Evolutionary conservation across 2,888 invertebrate species (phyloP), one percentile per base, ranked within the genome.

Genomic region (Cryptocheilus praepositus): DNA sequence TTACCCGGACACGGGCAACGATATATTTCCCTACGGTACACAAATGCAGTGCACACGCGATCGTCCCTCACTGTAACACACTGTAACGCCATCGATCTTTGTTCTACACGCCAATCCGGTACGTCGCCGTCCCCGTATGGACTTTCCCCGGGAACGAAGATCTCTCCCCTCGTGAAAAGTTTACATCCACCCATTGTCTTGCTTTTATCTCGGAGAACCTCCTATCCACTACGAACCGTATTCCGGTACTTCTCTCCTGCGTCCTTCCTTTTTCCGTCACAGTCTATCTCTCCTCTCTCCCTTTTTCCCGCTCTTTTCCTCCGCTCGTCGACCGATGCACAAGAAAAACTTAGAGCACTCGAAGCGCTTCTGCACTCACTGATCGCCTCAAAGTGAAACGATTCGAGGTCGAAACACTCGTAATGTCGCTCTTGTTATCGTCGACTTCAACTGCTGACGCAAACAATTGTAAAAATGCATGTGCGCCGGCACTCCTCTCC

Each of bases 31-130:
- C 49, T n/a, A 16, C 49, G n/a, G 49, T 49, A 49, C n/a, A 49
- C 49, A 18, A 49, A 49, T 49, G 49, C 18, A 18, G 49, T 49
- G 4, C 49, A 18, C 49, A 49, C 49, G 49, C 16, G 49, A 16
- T 49, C 16, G 49, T 49, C 49, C 16, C n/a, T 49, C 49, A 16
- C 49, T n/a, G 49, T 49, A 49, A 49, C 49, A 49, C 49, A 18
- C 18, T 49, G 49, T 49, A 49, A 49, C 5, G 49, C 49, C 49
- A 49, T 49, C 49, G n/a, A 49, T 49, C 49, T 49, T 49, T 49
- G 49, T 49, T 49, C 49, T 18, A 49, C 49, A 49, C 18, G 49
- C 49, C 49, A 49, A 49, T 49, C 49, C 49, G 16, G 18, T 18
- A 8, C 49, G n/a, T n/a, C 16, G 49, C n/a, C 49, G 49, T 49